Evolutionary conservation across 2,113 vertebrate genomes (phyloP), one percentile per base, ranked within the genome.

Genomic region (Stigmatopora argus): DNA sequence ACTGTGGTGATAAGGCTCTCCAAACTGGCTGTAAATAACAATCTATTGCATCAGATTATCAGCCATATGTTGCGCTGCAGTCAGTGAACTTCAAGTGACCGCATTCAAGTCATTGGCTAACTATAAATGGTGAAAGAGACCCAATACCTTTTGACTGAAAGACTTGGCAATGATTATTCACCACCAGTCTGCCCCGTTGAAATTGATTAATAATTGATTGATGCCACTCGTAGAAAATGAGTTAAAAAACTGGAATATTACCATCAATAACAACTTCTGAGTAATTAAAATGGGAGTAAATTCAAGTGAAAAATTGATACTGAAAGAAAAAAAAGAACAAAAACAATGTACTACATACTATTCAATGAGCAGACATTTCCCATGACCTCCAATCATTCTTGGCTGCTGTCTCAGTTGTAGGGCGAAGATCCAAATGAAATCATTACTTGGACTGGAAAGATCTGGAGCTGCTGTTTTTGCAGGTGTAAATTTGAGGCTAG

Each of bases 41-140:
- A 77, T 80, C 82, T 81, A 83, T 78, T 82, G 74, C 71, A 85
- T 79, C 78, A 72, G 67, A 68, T 73, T 79, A 61, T 81, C 68
- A 79, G 61, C 58, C 68, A 51, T 18, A 17, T 56, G 45, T 17
- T 35, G 10, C 65, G 52, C 68, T 34, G 4, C 31, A n/a, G 72
- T 65, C 65, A 26, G 70, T 66, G 62, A 38, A 67, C 72, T 80
- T 55, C 75, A 61, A 74, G 71, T 69, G 66, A 62, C 53, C 71
- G 71, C 72, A 41, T 41, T 66, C 35, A 67, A 51, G 2, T 41
- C 38, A 72, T 13, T 51, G 26, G 26, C 26, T n/a, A n/a, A n/a
- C n/a, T 31, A 31, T 31, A 41, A 41, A 10, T 41, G 38, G 9
- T 10, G 38, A 41, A 41, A 41, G 38, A 7, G 6, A 4, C 9